Conservation (phyloP, 1,140 invertebrate species). For the Spodoptera litura region DNA sequence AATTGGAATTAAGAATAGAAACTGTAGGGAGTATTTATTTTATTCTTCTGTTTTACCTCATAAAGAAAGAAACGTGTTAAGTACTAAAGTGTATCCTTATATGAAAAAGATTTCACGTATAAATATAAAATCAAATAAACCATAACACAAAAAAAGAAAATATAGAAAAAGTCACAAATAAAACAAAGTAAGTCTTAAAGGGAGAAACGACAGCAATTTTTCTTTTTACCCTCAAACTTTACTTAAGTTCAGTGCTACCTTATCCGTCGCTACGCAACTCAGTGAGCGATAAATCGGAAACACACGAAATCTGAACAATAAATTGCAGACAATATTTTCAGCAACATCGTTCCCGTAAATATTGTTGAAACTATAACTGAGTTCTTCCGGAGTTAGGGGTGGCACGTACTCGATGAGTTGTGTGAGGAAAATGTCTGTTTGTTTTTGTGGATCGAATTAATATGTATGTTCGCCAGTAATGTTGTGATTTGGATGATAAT, state of each 20-base stretch:
- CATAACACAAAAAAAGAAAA: neutral
- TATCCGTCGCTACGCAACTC: constrained; percentile 11
- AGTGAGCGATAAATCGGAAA: constrained; percentile 38
- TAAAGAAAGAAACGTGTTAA: no score
- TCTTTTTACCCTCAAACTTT: constrained; percentile 1
- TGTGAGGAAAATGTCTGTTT: constrained; percentile 28
- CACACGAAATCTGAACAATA: constrained; percentile 46
- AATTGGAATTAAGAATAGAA: no score
- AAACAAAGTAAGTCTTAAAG: no score
- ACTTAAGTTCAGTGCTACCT: neutral
- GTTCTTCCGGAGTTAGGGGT: constrained; percentile 41
- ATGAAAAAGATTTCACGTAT: no score
- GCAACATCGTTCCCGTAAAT: constrained; percentile 50
- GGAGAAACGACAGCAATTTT: neutral
- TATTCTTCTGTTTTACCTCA: no score
- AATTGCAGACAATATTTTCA: constrained; percentile 50
- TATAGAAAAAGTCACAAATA: neutral
- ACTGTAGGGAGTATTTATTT: no score
- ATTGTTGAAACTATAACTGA: constrained; percentile 53
- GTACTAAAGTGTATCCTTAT: no score
- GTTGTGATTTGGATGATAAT: no score
- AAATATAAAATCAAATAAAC: neutral
- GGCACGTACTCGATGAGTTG: constrained; percentile 41
- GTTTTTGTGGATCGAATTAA: neutral
- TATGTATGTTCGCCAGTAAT: no score